A percentile compares a stretch with the other conserved stretches of the same genome.
These are phyloP conservation scores for Hecatera dysodea DNA, from an alignment of 2,888 invertebrate species.

Conservation along the genomic window DNA sequence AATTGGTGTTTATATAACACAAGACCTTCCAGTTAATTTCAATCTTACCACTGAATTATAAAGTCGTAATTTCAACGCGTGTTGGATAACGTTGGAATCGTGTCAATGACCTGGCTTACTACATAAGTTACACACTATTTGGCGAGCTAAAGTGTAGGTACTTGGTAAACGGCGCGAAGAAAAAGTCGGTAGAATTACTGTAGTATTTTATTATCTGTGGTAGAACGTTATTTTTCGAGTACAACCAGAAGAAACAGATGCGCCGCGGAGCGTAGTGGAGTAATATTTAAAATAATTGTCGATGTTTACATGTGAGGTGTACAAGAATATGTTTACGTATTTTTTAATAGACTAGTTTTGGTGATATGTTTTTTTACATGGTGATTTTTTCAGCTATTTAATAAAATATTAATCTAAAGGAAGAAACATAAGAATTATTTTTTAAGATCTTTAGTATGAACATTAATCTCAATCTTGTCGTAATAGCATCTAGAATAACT, in stretches of 20 bases:
- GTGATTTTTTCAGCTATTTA: no score
- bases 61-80: constrained; percentile 45
- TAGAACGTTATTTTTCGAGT: constrained; percentile 59
- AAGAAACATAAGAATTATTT: no score
- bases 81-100: constrained; percentile 69
- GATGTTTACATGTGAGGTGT: constrained; percentile 28
- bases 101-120: constrained; percentile 76
- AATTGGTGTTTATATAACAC: constrained; percentile 56
- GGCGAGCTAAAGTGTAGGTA: constrained; percentile 64
- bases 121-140: constrained; percentile 77
- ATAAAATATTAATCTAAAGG: no score
- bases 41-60: constrained; percentile 26
- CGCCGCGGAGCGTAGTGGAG: constrained; percentile 42
- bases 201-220: no score
- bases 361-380: neutral
- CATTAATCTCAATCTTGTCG: no score
- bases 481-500: no score
- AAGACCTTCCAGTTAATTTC: constrained; percentile 21
- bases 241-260: constrained; percentile 51
- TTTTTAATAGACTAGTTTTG: neutral
- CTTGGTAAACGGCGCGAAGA: constrained; percentile 62
- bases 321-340: neutral
- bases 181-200: constrained; percentile 63
- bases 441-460: no score
- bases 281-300: constrained; percentile 31